Base-by-base conservation (phyloP, 2,888 invertebrate species). In the Lottia gigantea region DNA sequence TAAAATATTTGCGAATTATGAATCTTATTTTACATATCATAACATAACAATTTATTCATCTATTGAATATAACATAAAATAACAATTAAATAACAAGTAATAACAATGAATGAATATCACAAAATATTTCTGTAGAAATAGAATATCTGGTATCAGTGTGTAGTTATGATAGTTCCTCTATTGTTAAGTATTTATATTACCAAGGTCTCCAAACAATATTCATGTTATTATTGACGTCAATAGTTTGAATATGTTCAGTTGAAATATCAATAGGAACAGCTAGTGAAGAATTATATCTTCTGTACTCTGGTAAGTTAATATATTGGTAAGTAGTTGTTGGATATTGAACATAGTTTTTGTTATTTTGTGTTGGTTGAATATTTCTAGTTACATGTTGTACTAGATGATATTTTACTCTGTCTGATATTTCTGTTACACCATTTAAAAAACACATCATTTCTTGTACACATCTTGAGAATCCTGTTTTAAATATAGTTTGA, bases 161-260 rank as follows among this genome's bases (percentile, higher is more conserved):
- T 31, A 31, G 31, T 31, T 31, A 31, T 31, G 31, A 31, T 31
- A n/a, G 31, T 31, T 31, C 31, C 6, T 31, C 31, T 31, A 31
- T 31, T 31, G 31, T 31, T 31, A 6, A 31, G 31, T 31, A 31
- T 31, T 31, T 31, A 31, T 31, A 31, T 55, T 15, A 55, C 55
- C 55, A 55, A 55, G 55, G 55, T 55, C 55, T 19, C 55, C 55
- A 55, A 55, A 55, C 55, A 55, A 0, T 55, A 55, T 55, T 55
- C 8, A 19, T 55, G 55, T 55, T 49, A 49, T 49, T 49, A 55
- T 55, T 55, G 19, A 19, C n/a, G 55, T 55, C 55, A 0, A 55
- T 19, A 19, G 55, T 19, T 55, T 7, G 31, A 31, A 4, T 31
- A 31, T 31, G n/a, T 55, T 55, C 55, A 55, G 55, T 55, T 16